Evolutionary conservation across 2,888 invertebrate genomes (phyloP), one percentile per base, ranked within the genome.

Genomic region (Glyphotaelius pellucidus): DNA sequence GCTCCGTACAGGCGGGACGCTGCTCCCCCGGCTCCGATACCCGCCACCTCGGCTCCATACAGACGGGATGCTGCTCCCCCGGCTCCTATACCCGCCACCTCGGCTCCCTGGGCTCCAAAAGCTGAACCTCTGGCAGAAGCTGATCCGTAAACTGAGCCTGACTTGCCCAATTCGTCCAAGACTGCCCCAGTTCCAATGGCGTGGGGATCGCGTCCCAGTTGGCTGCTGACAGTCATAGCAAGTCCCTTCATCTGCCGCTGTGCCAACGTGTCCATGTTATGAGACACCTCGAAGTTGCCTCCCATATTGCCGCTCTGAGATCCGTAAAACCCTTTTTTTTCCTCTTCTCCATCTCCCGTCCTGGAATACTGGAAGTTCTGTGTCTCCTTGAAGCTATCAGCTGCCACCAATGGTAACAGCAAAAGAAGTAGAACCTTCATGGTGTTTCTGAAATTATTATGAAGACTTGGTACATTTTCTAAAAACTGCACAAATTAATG

Each of bases 231-330:
- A 94, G 95, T 95, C 86, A 94, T 94, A 14, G 95, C 95, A 3
- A 95, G 94, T 15, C 95, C 95, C 90, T 96, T 95, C 95, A 96
- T 95, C 94, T 96, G 96, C 91, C 95, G 94, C 93, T 96, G 96
- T 25, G 96, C 96, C 83, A 95, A 93, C 0, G 94, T 92, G 93
- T 96, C 96, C 96, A 96, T 96, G 93, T 96, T 96, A 93, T 96
- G 96, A 9, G 96, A 95, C 52, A 94, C 94, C 94, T 96, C 96
- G 93, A 95, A 96, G 93, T 96, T 96, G 3, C 96, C 96, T 30
- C 96, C 96, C 96, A 96, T 95, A 93, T 96, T 96, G n/a, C 96
- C 96, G 94, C 96, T 94, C 93, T 96, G 96, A 15, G 96, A 95
- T 30, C 95, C 96, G 92, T 96, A 96, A 93, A 93, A 96, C 25